Evolutionary conservation across 2,797 vertebrate species (phyloP).

Genomic region (Poecilia gillii): DNA sequence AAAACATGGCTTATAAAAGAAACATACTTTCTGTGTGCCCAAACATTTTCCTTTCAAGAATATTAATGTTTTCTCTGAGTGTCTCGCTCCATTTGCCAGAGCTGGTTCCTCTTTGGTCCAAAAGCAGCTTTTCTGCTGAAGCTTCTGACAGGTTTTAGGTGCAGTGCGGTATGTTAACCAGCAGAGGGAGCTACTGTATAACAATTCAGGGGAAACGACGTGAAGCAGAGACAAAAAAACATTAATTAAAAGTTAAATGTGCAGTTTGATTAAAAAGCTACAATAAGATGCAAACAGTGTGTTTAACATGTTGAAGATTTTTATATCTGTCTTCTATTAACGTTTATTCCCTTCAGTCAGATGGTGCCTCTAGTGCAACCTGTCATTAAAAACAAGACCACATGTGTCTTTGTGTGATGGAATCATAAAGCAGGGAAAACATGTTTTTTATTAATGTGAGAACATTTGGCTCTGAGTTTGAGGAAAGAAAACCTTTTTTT

Average conservation of each 20-base stretch:
- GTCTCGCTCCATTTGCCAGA: too few relatives aligned
- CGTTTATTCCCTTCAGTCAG: too few relatives aligned
- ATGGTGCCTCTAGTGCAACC: too few relatives aligned
- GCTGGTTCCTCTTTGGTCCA: too few relatives aligned
- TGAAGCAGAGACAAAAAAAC: not conserved
- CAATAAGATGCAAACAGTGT: not conserved
- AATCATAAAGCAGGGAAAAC: not conserved
- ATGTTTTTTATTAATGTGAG: not conserved
- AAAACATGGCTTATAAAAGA: not conserved
- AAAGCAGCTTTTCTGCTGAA: not conserved
- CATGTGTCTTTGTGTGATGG: not conserved
- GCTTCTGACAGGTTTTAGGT: not conserved
- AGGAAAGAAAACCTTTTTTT: conserved; percentile 5
- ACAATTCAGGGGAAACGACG: not conserved
- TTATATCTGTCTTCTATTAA: not conserved
- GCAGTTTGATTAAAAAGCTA: not conserved
- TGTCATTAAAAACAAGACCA: too few relatives aligned
- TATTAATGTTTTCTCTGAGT: too few relatives aligned
- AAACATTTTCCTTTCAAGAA: not conserved
- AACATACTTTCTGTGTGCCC: not conserved
- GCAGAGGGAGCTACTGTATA: conserved; percentile 2
- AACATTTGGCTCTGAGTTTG: conserved; percentile 17
- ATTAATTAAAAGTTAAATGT: not conserved
- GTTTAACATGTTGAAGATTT: not conserved
- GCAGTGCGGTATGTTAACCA: not conserved